A percentile compares a stretch with the other conserved stretches of the same genome.
Conservation (phyloP, 2,888 invertebrate genomes). For the Steinernema hermaphroditum region DNA sequence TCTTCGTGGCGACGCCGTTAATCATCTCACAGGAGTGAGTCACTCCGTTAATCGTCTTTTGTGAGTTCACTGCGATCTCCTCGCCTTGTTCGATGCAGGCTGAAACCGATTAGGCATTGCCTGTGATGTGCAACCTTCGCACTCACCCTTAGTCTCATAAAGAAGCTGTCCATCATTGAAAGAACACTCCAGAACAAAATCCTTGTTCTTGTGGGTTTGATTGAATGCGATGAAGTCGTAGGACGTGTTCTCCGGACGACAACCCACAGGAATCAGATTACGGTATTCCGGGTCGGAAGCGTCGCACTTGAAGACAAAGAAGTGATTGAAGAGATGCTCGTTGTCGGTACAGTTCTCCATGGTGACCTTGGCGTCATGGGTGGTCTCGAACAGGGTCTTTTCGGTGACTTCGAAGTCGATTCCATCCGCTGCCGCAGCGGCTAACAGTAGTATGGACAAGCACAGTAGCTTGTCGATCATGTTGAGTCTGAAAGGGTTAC, state of each 20-base stretch:
- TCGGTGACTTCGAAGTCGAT: slow-evolving; percentile 12
- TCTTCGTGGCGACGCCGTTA: slow-evolving; percentile 7
- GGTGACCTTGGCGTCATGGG: neutral
- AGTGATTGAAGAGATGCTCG: neutral
- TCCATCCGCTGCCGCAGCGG: neutral
- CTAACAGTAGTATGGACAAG: neutral
- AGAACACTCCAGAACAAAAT: slow-evolving; percentile 10
- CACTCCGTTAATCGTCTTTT: slow-evolving; percentile 6
- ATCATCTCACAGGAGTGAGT: neutral
- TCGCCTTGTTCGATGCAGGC: slow-evolving; percentile 12
- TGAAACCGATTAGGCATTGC: neutral
- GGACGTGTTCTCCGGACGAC: neutral
- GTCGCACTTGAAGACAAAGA: neutral
- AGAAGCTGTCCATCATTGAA: slow-evolving; percentile 8
- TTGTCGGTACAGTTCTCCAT: slow-evolving; percentile 10
- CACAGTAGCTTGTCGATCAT: neutral
- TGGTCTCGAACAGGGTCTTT: slow-evolving; percentile 3
- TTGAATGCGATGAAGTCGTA: neutral
- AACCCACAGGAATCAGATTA: neutral
- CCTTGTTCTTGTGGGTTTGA: neutral
- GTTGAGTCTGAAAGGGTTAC: neutral
- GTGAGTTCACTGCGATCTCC: neutral
- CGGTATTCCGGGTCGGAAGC: neutral
- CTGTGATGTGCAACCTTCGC: neutral
- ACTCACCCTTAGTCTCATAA: slow-evolving; percentile 6